Evolutionary conservation across 1,140 invertebrate genomes (phyloP), one percentile per base, ranked within the genome.

Genomic region (Oncopodura yosiiana): DNA sequence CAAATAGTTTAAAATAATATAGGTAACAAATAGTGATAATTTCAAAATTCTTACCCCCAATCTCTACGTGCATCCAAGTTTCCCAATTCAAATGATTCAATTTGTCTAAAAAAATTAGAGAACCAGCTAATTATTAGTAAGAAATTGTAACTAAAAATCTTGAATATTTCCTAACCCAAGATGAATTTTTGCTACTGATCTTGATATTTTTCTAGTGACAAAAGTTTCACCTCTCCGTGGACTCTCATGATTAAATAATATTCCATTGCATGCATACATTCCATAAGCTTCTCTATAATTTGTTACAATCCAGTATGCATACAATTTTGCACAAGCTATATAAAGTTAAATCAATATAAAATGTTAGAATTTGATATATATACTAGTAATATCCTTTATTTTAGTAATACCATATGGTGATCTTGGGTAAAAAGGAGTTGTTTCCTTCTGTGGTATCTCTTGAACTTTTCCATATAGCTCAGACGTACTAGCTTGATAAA

Each of bases 201-300:
- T 78, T 0, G 95, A 98, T 55, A 99, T 95, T 76, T 99, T 99
- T 58, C 95, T 78, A 0, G 96, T 99, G 0, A 99, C 96, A 77
- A 99, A 99, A 66, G 89, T 99, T 74, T 98, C 94, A 60, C 94
- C 95, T 69, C 96, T 75, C 56, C 95, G 74, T 2, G 96, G 96
- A 72, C 92, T 96, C 75, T 99, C 96, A 70, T 99, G 96, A 74
- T 99, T 99, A 69, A 99, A 99, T 3, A 99, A 75, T 61, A 99
- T 94, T 0, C 96, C 96, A 75, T 99, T 99, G 65, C 91, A 95
- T 1, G 94, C 93, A 74, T 85, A 99, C 83, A 99, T 97, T 50
- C 82, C 78, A 68, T 99, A 99, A 0, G 96, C 94, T 71, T 99
- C 95, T 54, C 95, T 77, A 68, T 99, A 99, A 73, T 99, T 99